Percentiles rank a stretch among this genome's conserved stretches.
These are phyloP conservation scores for Serinus canaria DNA, from an alignment of 2,113 vertebrate genomes.

Conservation along the genomic window DNA sequence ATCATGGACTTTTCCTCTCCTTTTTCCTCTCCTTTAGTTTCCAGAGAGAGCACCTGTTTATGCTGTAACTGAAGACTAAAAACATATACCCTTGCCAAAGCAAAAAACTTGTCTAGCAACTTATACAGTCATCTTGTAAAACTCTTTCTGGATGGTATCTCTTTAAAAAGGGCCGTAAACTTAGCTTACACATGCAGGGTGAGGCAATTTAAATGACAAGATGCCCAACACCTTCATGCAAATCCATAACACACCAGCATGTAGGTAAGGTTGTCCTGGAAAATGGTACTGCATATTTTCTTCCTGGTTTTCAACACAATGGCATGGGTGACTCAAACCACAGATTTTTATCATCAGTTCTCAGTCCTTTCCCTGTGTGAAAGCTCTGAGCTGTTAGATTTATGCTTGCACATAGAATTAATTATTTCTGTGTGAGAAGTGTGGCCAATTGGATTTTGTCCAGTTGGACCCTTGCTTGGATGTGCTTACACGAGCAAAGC, in stretches of 20 bases:
- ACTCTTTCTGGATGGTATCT: background rate
- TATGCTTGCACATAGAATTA: background rate
- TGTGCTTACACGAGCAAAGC: background rate
- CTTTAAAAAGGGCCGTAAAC: background rate
- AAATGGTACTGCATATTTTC: background rate
- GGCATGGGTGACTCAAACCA: background rate
- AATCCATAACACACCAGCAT: background rate
- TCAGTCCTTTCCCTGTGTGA: background rate
- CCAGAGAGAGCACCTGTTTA: background rate
- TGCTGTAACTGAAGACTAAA: background rate
- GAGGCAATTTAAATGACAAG: background rate
- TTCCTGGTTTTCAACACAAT: background rate
- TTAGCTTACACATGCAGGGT: background rate
- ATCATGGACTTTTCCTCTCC: background rate
- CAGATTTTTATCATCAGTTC: background rate
- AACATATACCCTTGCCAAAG: background rate
- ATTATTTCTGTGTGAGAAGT: background rate
- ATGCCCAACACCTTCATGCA: background rate
- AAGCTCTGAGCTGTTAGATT: background rate
- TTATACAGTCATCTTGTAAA: background rate
- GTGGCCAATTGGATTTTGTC: background rate
- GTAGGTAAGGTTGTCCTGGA: background rate
- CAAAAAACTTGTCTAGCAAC: background rate
- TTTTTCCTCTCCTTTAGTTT: background rate
- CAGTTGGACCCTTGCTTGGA: background rate